These are phyloP conservation scores for Pelusios castaneus DNA, from an alignment of 2,113 vertebrate genomes.

Conservation along the genomic window DNA sequence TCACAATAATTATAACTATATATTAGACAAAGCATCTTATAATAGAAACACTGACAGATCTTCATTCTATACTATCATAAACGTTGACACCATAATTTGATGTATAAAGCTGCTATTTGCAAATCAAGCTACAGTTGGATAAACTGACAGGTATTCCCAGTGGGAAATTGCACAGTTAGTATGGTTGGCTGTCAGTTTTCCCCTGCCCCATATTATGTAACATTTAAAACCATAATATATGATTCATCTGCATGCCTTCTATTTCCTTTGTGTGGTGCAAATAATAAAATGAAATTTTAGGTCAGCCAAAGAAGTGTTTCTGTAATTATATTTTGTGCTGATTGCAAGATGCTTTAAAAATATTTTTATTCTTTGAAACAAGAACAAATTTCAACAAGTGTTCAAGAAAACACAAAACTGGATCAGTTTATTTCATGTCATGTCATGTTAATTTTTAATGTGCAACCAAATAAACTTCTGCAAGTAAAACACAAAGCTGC, in stretches of 20 bases:
- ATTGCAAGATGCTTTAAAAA: background rate
- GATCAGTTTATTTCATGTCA: background rate
- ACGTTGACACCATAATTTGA: background rate
- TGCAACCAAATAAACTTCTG: background rate
- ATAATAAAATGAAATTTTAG: background rate
- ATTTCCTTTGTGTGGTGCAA: background rate
- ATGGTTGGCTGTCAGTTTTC: background rate
- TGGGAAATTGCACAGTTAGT: background rate
- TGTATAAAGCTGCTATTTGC: constrained; percentile 25
- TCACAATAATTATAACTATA: constrained; percentile 27
- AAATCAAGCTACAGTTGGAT: background rate
- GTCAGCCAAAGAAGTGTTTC: rapidly evolving
- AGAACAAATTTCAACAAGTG: background rate
- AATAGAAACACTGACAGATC: background rate
- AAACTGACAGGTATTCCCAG: background rate
- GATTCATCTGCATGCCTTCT: background rate
- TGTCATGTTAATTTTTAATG: background rate
- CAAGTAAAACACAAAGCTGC: background rate
- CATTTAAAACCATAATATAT: background rate
- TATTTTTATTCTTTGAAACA: background rate
- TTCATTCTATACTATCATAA: background rate
- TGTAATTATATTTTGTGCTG: background rate
- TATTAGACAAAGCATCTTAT: background rate
- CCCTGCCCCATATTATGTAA: background rate
- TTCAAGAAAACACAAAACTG: background rate